These are phyloP conservation scores for Lobophora halterata DNA, from an alignment of 2,888 invertebrate genomes.

Conservation along the genomic window DNA sequence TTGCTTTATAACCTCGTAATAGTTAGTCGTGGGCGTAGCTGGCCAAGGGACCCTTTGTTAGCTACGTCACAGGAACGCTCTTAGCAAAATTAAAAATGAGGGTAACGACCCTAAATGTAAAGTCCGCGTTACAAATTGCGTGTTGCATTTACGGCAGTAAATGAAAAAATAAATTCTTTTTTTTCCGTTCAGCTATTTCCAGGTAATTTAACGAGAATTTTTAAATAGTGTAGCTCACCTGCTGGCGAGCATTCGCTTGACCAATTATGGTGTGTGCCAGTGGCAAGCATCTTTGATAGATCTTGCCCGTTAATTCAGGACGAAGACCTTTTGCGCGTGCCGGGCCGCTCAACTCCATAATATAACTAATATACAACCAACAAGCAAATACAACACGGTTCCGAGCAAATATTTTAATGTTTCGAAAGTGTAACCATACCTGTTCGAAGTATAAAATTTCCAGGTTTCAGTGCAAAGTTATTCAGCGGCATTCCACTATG, in stretches of 20 bases:
- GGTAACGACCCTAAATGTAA: conserved; percentile 53
- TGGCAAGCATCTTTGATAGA: conserved; percentile 55
- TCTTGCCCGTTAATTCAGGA: conserved; percentile 40
- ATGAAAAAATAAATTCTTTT: conserved; percentile 23
- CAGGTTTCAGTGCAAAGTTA: conserved; percentile 30
- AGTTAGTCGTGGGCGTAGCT: conserved; percentile 65
- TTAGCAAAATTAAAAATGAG: conserved; percentile 72
- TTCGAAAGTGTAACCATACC: conserved; percentile 30
- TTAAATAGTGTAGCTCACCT: conserved; percentile 62
- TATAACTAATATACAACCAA: no score
- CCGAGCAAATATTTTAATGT: conserved; percentile 28
- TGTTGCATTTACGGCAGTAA: conserved; percentile 26
- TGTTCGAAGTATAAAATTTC: conserved; percentile 31
- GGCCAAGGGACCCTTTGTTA: conserved; percentile 74
- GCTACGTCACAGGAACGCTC: conserved; percentile 69
- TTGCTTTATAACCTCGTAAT: conserved; percentile 60
- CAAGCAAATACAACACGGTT: conserved; percentile 20
- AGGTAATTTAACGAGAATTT: conserved; percentile 38
- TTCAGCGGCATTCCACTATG: conserved; percentile 29
- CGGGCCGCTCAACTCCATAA: no score
- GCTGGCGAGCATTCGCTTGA: conserved; percentile 46
- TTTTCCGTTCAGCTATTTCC: conserved; percentile 27
- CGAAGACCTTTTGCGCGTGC: conserved; percentile 65
- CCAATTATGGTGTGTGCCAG: conserved; percentile 54
- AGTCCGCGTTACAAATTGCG: conserved; percentile 35